These are phyloP conservation scores for Nannobrachium achirus DNA, from an alignment of 2,113 vertebrate species.

Conservation along the genomic window DNA sequence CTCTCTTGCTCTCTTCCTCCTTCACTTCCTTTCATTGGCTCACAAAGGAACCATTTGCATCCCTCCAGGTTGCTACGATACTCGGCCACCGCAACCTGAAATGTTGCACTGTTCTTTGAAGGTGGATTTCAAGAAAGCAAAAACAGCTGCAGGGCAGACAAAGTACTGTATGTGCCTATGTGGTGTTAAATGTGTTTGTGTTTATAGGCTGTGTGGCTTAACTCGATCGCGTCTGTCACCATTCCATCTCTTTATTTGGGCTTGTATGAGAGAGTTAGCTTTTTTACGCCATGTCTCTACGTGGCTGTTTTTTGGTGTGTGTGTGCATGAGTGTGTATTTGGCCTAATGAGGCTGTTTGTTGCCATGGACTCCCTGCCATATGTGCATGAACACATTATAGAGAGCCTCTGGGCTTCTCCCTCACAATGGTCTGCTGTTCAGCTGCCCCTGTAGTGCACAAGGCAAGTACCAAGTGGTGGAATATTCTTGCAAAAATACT, in stretches of 20 bases:
- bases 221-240: constrained; percentile 9
- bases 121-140: constrained; percentile 50
- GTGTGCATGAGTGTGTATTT: constrained; percentile 28
- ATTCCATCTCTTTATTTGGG: constrained; percentile 35
- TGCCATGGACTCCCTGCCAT: constrained; percentile 50
- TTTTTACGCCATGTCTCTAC: neutral
- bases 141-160: constrained; percentile 49
- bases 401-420: constrained; percentile 34
- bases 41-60: constrained; percentile 72
- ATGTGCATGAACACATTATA: constrained; percentile 54
- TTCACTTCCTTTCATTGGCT: constrained; percentile 60
- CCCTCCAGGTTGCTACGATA: constrained; percentile 75
- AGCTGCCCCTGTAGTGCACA: constrained; percentile 25
- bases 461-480: neutral
- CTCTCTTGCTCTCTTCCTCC: constrained; percentile 35
- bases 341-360: constrained; percentile 66
- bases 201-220: neutral
- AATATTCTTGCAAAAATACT: constrained; percentile 10
- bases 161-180: constrained; percentile 3
- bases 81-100: constrained; percentile 53
- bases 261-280: constrained; percentile 20
- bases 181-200: constrained; percentile 16
- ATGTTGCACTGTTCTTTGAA: constrained; percentile 67
- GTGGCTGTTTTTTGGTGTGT: constrained; percentile 12
- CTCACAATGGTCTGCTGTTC: constrained; percentile 48